These are phyloP conservation scores for Rachycentron canadum DNA, from an alignment of 2,797 vertebrate genomes.

Conservation along the genomic window DNA sequence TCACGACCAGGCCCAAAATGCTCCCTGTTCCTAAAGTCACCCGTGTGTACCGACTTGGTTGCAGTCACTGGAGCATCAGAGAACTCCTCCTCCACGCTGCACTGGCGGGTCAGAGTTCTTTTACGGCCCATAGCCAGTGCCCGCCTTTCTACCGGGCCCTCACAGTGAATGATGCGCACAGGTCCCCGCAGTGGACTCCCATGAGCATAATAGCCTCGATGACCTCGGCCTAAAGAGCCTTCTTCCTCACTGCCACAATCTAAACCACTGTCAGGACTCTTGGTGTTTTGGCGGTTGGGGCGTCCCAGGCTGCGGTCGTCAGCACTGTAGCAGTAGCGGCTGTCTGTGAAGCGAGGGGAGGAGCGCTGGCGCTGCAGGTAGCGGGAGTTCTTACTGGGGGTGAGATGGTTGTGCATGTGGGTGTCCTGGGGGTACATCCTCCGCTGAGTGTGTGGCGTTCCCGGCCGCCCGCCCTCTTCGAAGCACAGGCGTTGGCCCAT, in stretches of 20 bases:
- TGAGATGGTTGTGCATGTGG: slow-evolving; percentile 73
- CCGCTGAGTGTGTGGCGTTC: slow-evolving; percentile 75
- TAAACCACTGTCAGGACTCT: slow-evolving; percentile 95
- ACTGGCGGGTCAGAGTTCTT: slow-evolving; percentile 92
- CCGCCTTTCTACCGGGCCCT: slow-evolving; percentile 85
- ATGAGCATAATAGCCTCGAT: slow-evolving; percentile 77
- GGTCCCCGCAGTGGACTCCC: slow-evolving; percentile 78
- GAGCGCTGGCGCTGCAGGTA: slow-evolving; percentile 84
- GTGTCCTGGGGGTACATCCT: slow-evolving; percentile 79
- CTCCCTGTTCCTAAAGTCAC: slow-evolving; percentile 82
- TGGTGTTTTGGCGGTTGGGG: slow-evolving; percentile 86
- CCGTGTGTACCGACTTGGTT: slow-evolving; percentile 75
- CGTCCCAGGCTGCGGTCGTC: slow-evolving; percentile 83
- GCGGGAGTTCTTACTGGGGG: slow-evolving; percentile 71
- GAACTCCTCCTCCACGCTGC: slow-evolving; percentile 93
- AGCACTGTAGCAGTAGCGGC: slow-evolving; percentile 75
- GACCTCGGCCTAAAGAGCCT: slow-evolving; percentile 81
- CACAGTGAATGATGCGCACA: slow-evolving; percentile 85
- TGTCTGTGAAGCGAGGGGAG: slow-evolving; percentile 83
- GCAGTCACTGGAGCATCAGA: slow-evolving; percentile 77
- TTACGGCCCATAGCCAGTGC: slow-evolving; percentile 89
- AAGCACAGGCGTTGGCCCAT: slow-evolving; percentile 81
- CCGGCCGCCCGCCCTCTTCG: slow-evolving; percentile 76
- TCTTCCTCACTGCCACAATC: slow-evolving; percentile 98
- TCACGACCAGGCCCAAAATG: slow-evolving; percentile 77